Evolutionary conservation across 2,888 invertebrate species (phyloP), one percentile per base, ranked within the genome.

Genomic region (Epinotia nisella): DNA sequence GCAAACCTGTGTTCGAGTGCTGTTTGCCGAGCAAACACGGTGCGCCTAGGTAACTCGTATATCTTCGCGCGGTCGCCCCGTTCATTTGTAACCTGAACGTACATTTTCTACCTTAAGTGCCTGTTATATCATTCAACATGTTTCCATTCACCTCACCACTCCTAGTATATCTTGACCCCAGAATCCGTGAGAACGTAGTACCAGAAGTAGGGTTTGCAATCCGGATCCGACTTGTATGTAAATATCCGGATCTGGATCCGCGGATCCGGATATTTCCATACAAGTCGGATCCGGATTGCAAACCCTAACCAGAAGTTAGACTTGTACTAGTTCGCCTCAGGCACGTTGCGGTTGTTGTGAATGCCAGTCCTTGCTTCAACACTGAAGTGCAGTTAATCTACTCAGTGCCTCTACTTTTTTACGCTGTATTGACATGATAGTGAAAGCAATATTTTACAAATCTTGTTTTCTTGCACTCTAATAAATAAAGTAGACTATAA

Each of bases 51-150:
- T 24, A 56, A 21, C 19, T 29, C 62, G 56, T 62, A 24, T 29
- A 62, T 62, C 41, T 41, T 41, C 51, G 29, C 24, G 24, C 41
- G 41, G 41, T 21, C 41, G 51, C 41, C 53, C 15, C 62, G 49
- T 56, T 70, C 70, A 64, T 70, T 70, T 70, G 70, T 70, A 64
- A 70, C 64, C 56, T 64, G 56, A 56, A 49, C 56, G 76, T 74
- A 75, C 77, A 75, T 75, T 78, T 75, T 75, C 77, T 77, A 70
- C 45, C 74, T 49, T 56, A 66, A 75, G 71, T 75, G 73, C 61
- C 74, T 75, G 75, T 66, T 65, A 49, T n/a, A 3, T n/a, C n/a
- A 49, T 49, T 49, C n/a, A 49, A 49, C 49, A 49, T n/a, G n/a
- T 49, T 49, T 49, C n/a, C 49, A 49, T 49, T 49, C 49, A 49